A percentile compares a stretch with the other conserved stretches of the same genome.
Evolutionary conservation across 2,113 vertebrate genomes (phyloP).

Genomic region (Pristiophorus japonicus): DNA sequence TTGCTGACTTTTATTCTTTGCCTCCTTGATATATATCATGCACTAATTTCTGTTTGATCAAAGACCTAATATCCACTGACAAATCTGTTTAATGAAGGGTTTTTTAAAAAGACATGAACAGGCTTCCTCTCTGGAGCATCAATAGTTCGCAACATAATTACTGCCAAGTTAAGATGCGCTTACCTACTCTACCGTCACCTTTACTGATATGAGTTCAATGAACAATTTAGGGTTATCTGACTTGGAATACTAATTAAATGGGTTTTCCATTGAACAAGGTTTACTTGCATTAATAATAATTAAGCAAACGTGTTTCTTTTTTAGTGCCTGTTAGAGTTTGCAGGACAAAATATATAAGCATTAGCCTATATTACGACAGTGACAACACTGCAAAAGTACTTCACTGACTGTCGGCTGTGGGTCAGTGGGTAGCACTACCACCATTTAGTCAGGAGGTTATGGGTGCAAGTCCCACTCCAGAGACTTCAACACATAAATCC

Average conservation of each 20-base stretch:
- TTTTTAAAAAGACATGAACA: constrained; percentile 30
- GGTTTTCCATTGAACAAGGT: neutral
- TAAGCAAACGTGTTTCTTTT: constrained; percentile 15
- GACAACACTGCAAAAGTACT: neutral
- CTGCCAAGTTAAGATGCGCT: neutral
- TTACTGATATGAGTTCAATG: neutral
- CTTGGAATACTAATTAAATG: neutral
- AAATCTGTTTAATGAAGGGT: constrained; percentile 14
- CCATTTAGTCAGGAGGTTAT: too few relatives aligned
- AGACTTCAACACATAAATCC: too few relatives aligned
- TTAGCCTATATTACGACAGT: neutral
- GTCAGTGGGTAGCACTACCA: too few relatives aligned
- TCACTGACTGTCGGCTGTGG: too few relatives aligned
- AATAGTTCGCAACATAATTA: neutral
- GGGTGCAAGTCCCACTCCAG: too few relatives aligned
- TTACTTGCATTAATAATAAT: constrained; percentile 30
- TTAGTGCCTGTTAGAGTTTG: neutral
- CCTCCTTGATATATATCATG: constrained; percentile 26
- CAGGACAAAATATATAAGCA: neutral
- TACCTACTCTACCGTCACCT: neutral
- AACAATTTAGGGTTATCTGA: constrained; percentile 11
- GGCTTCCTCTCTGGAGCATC: neutral
- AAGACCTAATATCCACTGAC: constrained; percentile 14
- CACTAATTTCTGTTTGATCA: constrained; percentile 10
- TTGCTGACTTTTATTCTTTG: neutral